These are phyloP conservation scores for Laticauda laticaudata DNA, from an alignment of 2,113 vertebrate species.

Conservation along the genomic window DNA sequence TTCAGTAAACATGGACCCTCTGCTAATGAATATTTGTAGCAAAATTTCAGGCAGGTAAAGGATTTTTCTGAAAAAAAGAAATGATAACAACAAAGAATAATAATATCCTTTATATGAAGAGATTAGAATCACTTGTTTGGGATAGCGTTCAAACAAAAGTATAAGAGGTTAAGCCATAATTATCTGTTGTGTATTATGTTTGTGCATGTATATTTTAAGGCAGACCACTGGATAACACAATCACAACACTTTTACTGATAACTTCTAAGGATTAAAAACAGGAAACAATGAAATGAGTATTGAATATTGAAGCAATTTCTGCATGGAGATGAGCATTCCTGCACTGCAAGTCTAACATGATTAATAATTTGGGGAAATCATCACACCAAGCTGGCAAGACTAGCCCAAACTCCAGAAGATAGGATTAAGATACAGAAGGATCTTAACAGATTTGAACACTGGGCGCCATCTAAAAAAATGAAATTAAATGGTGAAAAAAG, in stretches of 20 bases:
- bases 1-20: not conserved
- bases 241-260: not conserved
- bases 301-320: not conserved
- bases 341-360: not conserved
- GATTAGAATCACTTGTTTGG: not conserved
- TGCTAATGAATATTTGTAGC: not conserved
- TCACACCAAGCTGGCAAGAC: no score
- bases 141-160: not conserved
- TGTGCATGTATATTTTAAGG: not conserved
- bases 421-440: no score
- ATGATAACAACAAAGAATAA: not conserved
- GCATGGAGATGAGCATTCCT: not conserved
- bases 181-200: not conserved
- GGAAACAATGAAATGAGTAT: not conserved
- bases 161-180: not conserved
- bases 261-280: not conserved
- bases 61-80: not conserved
- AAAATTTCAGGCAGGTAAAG: not conserved
- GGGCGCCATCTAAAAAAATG: no score
- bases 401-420: no score
- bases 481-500: no score
- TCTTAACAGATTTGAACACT: no score
- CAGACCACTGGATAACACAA: not conserved
- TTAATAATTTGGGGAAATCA: not conserved
- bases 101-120: not conserved